These are phyloP conservation scores for Astreopora myriophthalma DNA, from an alignment of 64 coral and sea anemone genomes.

Conservation along the genomic window DNA sequence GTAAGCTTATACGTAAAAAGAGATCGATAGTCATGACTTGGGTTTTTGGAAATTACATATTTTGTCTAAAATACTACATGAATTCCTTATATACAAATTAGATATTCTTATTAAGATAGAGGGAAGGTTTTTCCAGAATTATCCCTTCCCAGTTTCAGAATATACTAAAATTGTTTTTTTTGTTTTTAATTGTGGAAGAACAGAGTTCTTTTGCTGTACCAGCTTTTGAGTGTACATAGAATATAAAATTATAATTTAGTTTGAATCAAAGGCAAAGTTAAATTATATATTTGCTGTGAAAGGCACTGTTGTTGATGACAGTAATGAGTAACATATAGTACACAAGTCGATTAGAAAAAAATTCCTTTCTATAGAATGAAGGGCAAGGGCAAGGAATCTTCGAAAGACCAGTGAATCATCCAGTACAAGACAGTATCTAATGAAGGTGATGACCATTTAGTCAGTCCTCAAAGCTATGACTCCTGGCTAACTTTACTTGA, in stretches of 20 bases:
- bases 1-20: neutral
- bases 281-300: neutral
- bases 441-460: neutral
- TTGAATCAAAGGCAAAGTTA: neutral
- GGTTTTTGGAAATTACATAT: too few species aligned
- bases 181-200: too few species aligned
- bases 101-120: too few species aligned
- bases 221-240: neutral
- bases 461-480: slow-evolving; percentile 29
- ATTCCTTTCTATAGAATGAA: neutral
- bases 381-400: neutral
- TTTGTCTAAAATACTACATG: too few species aligned
- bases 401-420: slow-evolving; percentile 24
- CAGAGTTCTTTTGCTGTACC: neutral
- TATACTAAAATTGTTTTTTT: too few species aligned
- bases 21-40: neutral
- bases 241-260: neutral
- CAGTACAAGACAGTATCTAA: slow-evolving; percentile 28
- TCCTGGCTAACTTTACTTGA: slow-evolving; percentile 41
- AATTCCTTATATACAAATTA: too few species aligned
- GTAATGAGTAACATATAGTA: neutral
- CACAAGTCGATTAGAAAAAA: neutral
- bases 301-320: neutral
- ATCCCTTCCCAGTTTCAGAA: too few species aligned
- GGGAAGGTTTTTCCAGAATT: too few species aligned